These are phyloP conservation scores for Mizuhopecten yessoensis DNA, from an alignment of 1,140 invertebrate genomes.

Conservation along the genomic window DNA sequence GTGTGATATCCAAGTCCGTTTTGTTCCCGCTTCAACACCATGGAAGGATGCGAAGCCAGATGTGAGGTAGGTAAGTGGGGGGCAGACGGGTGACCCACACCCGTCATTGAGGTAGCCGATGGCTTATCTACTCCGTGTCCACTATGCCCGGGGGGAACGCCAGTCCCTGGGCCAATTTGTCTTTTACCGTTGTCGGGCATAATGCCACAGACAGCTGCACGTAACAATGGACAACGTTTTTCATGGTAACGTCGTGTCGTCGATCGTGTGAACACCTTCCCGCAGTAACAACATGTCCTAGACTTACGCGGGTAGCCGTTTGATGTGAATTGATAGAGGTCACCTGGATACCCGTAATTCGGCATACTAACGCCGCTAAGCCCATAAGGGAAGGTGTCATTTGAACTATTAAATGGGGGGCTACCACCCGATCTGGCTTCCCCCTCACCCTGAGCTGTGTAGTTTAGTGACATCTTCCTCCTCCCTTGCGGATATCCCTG, in stretches of 20 bases:
- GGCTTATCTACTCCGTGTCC: conserved; percentile 57
- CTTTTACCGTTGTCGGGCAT: conserved; percentile 49
- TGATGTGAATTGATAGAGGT: conserved; percentile 79
- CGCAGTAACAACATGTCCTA: conserved; percentile 78
- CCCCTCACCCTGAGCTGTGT: conserved; percentile 4
- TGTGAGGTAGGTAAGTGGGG: conserved; percentile 17
- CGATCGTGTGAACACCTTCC: conserved; percentile 80
- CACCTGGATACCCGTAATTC: conserved; percentile 77
- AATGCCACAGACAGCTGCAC: conserved; percentile 74
- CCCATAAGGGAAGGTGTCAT: conserved; percentile 78
- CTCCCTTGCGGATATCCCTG: conserved; percentile 25
- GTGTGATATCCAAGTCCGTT: conserved; percentile 60
- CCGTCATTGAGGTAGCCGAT: conserved; percentile 63
- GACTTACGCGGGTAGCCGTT: conserved; percentile 81
- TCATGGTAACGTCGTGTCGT: conserved; percentile 81
- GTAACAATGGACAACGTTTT: conserved; percentile 76
- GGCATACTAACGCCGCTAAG: conserved; percentile 79
- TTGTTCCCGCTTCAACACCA: conserved; percentile 31
- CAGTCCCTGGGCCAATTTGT: conserved; percentile 45
- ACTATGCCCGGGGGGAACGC: conserved; percentile 53
- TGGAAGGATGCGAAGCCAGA: not conserved
- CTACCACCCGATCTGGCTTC: conserved; percentile 9
- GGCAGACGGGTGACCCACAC: conserved; percentile 10
- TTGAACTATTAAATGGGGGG: conserved; percentile 42
- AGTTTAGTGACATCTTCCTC: conserved; percentile 23